phyloP scores from a whole-genome alignment of 2,113 vertebrate species.

The Sprattus sprattus region DNA sequence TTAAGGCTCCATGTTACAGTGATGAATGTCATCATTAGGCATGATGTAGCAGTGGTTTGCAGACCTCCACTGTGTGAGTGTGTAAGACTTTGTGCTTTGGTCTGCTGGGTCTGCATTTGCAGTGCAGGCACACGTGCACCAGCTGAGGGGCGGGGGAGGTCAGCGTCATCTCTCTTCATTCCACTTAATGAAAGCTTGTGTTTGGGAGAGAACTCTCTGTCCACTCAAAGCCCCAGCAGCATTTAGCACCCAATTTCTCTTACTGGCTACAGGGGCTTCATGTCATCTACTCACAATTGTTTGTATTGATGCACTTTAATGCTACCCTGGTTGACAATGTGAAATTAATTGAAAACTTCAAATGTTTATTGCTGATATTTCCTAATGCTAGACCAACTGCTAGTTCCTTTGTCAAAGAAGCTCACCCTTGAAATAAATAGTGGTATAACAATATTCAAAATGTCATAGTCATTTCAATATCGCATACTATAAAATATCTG shows the following conservation, averaged over 20 bases:
- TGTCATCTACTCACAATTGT: background rate
- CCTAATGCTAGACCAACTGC: background rate
- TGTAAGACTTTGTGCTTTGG: conserved; percentile 20
- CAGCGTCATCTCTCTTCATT: conserved; percentile 38
- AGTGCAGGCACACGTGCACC: conserved; percentile 59
- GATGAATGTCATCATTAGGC: background rate
- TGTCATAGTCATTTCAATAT: no score
- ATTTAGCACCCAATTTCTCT: conserved; percentile 63
- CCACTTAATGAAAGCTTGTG: conserved; percentile 77
- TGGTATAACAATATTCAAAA: no score
- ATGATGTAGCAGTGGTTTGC: background rate
- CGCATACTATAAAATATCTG: no score
- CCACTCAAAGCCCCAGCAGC: conserved; percentile 57
- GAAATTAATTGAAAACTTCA: background rate
- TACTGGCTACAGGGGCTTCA: background rate
- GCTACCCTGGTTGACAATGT: background rate
- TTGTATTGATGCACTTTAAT: no score
- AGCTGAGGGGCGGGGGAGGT: conserved; percentile 43
- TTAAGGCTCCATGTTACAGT: background rate
- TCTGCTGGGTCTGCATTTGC: conserved; percentile 45
- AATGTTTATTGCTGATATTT: background rate
- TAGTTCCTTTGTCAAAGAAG: no score
- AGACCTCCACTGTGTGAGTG: conserved; percentile 35
- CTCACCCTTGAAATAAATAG: no score
- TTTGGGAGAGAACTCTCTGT: conserved; percentile 71